Conservation (phyloP, 2,797 vertebrate species). For the Pangasius sanitwongsei region DNA sequence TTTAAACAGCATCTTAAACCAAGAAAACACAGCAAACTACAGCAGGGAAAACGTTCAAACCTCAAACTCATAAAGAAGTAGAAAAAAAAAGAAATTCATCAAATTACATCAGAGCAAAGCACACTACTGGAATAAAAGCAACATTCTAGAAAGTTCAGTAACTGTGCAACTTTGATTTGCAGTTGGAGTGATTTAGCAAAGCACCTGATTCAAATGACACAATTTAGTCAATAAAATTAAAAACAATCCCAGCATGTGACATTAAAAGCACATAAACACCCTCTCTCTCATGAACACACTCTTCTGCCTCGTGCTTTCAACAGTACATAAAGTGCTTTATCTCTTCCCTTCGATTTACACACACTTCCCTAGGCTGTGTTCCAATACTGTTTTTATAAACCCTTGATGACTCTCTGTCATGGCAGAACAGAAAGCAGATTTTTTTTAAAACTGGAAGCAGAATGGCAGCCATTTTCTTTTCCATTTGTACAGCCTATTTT, state of each 20-base stretch:
- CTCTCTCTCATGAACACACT: constrained; percentile 26
- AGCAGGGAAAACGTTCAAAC: constrained; percentile 11
- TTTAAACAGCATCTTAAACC: neutral
- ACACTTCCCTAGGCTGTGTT: constrained; percentile 22
- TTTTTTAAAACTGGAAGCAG: neutral
- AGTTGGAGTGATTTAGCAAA: constrained; percentile 16
- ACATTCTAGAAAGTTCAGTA: constrained; percentile 37
- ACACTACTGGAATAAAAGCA: constrained; percentile 55
- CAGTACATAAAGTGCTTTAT: constrained; percentile 50
- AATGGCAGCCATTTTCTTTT: neutral
- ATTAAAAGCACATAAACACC: neutral
- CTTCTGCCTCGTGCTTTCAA: neutral
- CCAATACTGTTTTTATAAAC: constrained; percentile 16
- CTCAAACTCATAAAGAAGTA: constrained; percentile 8
- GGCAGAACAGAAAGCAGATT: neutral
- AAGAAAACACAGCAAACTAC: constrained; percentile 29
- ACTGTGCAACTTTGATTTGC: constrained; percentile 39
- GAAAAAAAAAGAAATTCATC: neutral
- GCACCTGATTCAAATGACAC: constrained; percentile 14
- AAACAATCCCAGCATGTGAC: constrained; percentile 26
- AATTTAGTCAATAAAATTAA: neutral
- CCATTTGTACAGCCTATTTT: neutral
- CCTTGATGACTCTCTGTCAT: neutral
- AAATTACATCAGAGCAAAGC: constrained; percentile 31
- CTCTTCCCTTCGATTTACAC: constrained; percentile 18